These are phyloP conservation scores for Lepidochitona cinerea DNA, from an alignment of 2,888 invertebrate genomes.

Conservation along the genomic window DNA sequence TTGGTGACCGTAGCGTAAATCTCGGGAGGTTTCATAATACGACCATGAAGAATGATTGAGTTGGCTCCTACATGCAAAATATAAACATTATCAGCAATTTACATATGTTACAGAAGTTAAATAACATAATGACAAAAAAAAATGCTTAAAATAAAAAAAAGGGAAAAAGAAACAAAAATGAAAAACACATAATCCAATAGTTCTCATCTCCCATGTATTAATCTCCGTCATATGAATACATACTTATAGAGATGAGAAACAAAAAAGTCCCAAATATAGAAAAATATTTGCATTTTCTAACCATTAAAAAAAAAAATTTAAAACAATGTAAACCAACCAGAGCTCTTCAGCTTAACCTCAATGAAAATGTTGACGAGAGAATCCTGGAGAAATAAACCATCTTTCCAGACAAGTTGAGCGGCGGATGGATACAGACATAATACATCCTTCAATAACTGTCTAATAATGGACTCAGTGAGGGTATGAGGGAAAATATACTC, in stretches of 20 bases:
- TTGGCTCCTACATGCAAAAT: too few species aligned
- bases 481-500: not conserved
- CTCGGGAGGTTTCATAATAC: not conserved
- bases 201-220: too few species aligned
- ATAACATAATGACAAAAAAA: too few species aligned
- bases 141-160: too few species aligned
- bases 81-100: too few species aligned
- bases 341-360: not conserved
- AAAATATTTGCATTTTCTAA: too few species aligned
- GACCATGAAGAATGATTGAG: not conserved
- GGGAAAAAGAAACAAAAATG: not conserved
- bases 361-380: not conserved
- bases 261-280: too few species aligned
- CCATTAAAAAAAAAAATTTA: too few species aligned
- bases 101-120: too few species aligned
- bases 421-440: not conserved
- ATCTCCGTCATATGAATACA: too few species aligned
- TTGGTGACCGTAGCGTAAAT: not conserved
- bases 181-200: too few species aligned
- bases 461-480: not conserved
- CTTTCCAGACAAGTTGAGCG: not conserved
- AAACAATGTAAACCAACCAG: not conserved
- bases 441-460: not conserved
- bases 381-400: not conserved
- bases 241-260: too few species aligned